Evolutionary conservation across 2,113 vertebrate species (phyloP).

Genomic region (Orcinus orca): DNA sequence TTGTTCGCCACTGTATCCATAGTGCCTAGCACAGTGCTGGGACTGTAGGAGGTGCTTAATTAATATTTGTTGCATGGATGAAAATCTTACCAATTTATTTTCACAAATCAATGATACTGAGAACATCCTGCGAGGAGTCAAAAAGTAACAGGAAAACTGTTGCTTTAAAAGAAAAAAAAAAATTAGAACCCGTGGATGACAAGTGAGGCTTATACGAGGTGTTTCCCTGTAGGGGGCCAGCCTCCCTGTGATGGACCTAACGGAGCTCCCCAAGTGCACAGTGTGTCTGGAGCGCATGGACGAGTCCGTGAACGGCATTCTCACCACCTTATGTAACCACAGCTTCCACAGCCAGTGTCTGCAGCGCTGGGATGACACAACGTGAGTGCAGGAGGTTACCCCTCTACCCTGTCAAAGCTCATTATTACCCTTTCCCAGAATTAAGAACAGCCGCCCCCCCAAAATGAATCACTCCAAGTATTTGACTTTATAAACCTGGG

Average conservation of each 20-base stretch:
- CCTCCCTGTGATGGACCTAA: constrained; percentile 97
- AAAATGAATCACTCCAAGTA: not conserved
- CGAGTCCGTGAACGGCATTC: constrained; percentile 96
- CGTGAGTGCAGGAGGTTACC: constrained; percentile 85
- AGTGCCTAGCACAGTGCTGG: not conserved
- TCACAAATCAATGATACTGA: not conserved
- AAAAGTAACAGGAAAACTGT: not conserved
- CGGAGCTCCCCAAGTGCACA: constrained; percentile 96
- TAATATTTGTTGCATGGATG: not conserved
- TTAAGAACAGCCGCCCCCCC: not conserved
- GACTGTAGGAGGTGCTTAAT: not conserved
- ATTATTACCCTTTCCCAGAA: not conserved
- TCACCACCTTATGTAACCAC: constrained; percentile 98
- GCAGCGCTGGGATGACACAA: constrained; percentile 98
- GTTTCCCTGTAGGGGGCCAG: constrained; percentile 91
- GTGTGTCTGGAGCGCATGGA: constrained; percentile 99
- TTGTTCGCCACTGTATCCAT: not conserved
- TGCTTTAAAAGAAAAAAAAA: not conserved
- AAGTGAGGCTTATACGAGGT: not conserved
- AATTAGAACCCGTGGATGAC: not conserved
- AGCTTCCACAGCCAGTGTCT: constrained; percentile 99
- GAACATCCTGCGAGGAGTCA: not conserved
- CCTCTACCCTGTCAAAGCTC: not conserved
- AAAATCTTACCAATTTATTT: constrained; percentile 12
- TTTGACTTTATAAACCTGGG: not conserved